Base-by-base conservation (phyloP, 2,113 vertebrate genomes). In the Pollachius pollachius region DNA sequence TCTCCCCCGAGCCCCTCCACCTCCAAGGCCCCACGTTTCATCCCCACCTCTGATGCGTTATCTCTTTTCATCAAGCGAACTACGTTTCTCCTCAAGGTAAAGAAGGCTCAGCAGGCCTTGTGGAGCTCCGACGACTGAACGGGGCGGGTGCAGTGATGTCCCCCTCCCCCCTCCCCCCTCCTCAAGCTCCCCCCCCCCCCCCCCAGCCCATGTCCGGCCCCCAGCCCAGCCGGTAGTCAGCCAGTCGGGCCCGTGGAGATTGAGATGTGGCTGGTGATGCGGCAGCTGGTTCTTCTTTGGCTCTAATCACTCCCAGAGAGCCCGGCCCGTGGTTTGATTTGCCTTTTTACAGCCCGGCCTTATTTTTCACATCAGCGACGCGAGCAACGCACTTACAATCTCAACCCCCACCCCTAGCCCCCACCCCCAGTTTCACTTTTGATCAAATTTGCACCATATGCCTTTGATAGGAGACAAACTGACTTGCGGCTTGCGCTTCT, bases 381-480 rank as follows among this genome's bases (percentile, higher is more conserved):
- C 84, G 85, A 78, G 83, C 41, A 48, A 48, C 85, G 75, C 80
- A 82, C 83, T 74, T 64, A 69, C 81, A 62, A 66, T 60, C 41
- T 30, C 73, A 56, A 71, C 76, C 71, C 70, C 60, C 69, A 64
- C 19, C 34, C 74, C 54, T 56, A 15, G 15, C 27, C 65, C 75
- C 56, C 25, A 72, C 62, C 67, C 69, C 41, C 41, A 8, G 41
- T 48, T 48, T 48, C 66, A 87, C 86, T 88, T 92, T 89, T 89
- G 87, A 93, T 93, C 84, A 92, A 92, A 93, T 93, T 92, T 87
- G 88, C 91, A 93, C 91, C 92, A 93, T 89, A 93, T 93, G 92
- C 87, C 90, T 89, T 82, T 85, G 81, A 88, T 84, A 81, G 76
- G 85, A 89, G 88, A 90, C 85, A 85, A 90, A 88, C 81, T 57